Base-by-base conservation (phyloP, 2,113 vertebrate species). In the Percopsis transmontana region DNA sequence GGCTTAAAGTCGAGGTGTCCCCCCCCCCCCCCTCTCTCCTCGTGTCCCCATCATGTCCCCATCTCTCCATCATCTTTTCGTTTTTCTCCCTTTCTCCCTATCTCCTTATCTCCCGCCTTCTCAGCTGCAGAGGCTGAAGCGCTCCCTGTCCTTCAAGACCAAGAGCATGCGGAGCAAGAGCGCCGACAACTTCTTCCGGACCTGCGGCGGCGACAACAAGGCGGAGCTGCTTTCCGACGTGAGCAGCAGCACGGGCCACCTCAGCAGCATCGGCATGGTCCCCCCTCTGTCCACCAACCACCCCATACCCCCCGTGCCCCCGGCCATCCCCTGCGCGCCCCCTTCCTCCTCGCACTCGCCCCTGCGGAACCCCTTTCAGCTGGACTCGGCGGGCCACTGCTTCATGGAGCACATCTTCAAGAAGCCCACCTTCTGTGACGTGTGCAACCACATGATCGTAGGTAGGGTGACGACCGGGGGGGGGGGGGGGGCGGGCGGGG, bases 391-490 rank as follows among this genome's bases (percentile, higher is more conserved):
- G 39, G 84, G 90, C 57, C 97, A 99, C 62, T 90, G 93, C 88
- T 97, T 99, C 88, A 95, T 97, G 87, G 97, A 99, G 73, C 93
- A 99, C 85, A 92, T 97, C 87, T 99, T 99, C 91, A 99, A 99
- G 92, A 99, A 99, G 81, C 97, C 97, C 61, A 98, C 95, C 8
- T 99, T 99, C 91, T 99, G 97, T 5, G 97, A 99, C 0, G 87
- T 97, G 90, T 99, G 97, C 94, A 99, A 98, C 89, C 97, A 99
- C 89, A 99, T 99, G 97, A 99, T 99, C 66, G 96, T 99, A 89
- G 97, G 97, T 99, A 95, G 2, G 88, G 68, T 93, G 0, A 33
- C 27, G 5, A 33, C 27, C 27, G 8, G 27, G n/a, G n/a, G n/a
- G n/a, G n/a, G n/a, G n/a, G n/a, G n/a, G n/a, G n/a, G n/a, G n/a